A percentile compares a stretch with the other conserved stretches of the same genome.
Conservation (phyloP, 2,113 vertebrate genomes). For the Gopherus evgoodei region DNA sequence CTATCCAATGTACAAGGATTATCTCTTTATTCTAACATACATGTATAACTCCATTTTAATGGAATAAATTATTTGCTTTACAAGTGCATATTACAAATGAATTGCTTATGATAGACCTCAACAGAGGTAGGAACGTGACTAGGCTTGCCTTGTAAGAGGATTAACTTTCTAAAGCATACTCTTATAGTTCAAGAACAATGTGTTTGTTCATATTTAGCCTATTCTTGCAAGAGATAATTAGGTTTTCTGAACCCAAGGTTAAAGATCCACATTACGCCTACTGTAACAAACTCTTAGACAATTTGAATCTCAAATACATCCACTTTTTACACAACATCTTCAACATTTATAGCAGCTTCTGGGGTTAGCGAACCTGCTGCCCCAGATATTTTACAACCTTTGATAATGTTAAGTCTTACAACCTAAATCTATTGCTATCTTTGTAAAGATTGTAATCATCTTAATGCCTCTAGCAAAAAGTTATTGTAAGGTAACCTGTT, state of each 20-base stretch:
- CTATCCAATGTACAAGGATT: rapidly evolving
- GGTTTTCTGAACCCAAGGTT: neutral
- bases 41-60: neutral
- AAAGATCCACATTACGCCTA: neutral
- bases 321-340: neutral
- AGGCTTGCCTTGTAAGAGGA: neutral
- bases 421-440: neutral
- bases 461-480: neutral
- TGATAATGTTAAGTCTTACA: neutral
- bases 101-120: neutral
- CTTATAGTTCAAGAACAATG: rapidly evolving
- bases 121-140: neutral
- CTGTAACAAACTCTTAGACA: neutral
- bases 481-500: neutral
- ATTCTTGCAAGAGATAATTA: neutral
- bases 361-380: neutral
- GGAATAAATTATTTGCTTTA: neutral
- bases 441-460: neutral
- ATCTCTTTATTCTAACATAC: neutral
- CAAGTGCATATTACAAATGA: rapidly evolving
- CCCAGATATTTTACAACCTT: neutral
- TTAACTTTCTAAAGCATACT: neutral
- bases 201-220: rapidly evolving
- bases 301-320: neutral
- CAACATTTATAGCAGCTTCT: neutral